Base-by-base conservation (phyloP, 2,888 invertebrate genomes). In the Calliopum simillimum region DNA sequence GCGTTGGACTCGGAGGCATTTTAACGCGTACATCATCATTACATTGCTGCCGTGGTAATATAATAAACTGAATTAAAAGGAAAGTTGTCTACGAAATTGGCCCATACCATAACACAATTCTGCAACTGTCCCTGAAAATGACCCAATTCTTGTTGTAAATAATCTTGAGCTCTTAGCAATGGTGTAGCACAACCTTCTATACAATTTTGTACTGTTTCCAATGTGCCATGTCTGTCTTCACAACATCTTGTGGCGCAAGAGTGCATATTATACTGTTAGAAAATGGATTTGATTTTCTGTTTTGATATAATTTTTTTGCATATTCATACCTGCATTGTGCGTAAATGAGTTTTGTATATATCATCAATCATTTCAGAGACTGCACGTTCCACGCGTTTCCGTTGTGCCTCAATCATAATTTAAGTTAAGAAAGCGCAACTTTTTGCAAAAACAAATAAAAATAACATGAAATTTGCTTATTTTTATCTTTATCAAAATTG, bases 111-210 rank as follows among this genome's bases (percentile, higher is more conserved):
- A 2, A 82, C 76, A 73, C 82, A 83, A 64, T 64, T 76, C 58
- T 81, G 82, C 33, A 83, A 71, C 21, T 78, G 78, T 41, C 73
- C 75, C 59, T 83, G 83, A 71, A 83, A 84, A 41, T 80, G 77
- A 0, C 78, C 78, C 66, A 83, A 72, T 71, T 83, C 82, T 41
- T 80, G 79, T 69, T 83, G 83, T 33, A 83, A 64, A 72, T 77
- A 82, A 21, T 84, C 83, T 66, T 83, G 82, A 23, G 82, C 83
- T 44, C 78, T 79, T 75, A 81, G 74, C 13, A 84, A 56, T 0
- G 82, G 82, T 0, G 62, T 63, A 0, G 84, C 82, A 56, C 82
- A 83, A 51, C 80, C 81, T 73, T 83, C 82, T 33, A 83, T 83
- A 65, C 82, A 83, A n/a, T 68, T 73, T 21, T 83, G 84, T 0